Conservation (phyloP, 2,113 vertebrate genomes). For the Ramphastos sulfuratus region DNA sequence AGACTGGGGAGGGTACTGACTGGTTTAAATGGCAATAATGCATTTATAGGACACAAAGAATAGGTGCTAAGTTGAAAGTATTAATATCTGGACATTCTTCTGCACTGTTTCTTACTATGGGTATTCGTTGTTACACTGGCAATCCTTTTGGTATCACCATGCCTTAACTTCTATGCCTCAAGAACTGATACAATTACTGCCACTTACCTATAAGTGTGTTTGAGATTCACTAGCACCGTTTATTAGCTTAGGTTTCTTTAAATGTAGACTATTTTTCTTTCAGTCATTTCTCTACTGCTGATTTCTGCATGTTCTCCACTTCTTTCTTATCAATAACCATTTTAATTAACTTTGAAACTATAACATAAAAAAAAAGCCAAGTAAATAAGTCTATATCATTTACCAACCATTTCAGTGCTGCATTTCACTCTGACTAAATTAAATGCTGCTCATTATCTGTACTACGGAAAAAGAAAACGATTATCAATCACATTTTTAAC, state of each 20-base stretch:
- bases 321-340: neutral
- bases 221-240: neutral
- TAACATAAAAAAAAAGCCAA: neutral
- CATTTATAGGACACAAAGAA: neutral
- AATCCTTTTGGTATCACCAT: neutral
- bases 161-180: neutral
- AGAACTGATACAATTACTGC: neutral
- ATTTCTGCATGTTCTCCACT: neutral
- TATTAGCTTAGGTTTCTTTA: neutral
- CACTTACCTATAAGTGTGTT: neutral
- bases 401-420: neutral
- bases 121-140: neutral
- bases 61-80: neutral
- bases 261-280: neutral
- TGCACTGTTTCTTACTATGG: neutral
- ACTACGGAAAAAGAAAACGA: neutral
- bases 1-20: neutral
- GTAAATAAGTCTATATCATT: neutral
- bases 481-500: conserved; percentile 19
- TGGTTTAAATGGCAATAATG: neutral
- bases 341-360: conserved; percentile 1
- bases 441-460: conserved; percentile 27
- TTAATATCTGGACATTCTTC: neutral
- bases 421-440: neutral
- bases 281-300: neutral